Percentiles rank a stretch among this genome's conserved stretches.
Conservation (phyloP, 2,888 invertebrate species). For the Nezara viridula region DNA sequence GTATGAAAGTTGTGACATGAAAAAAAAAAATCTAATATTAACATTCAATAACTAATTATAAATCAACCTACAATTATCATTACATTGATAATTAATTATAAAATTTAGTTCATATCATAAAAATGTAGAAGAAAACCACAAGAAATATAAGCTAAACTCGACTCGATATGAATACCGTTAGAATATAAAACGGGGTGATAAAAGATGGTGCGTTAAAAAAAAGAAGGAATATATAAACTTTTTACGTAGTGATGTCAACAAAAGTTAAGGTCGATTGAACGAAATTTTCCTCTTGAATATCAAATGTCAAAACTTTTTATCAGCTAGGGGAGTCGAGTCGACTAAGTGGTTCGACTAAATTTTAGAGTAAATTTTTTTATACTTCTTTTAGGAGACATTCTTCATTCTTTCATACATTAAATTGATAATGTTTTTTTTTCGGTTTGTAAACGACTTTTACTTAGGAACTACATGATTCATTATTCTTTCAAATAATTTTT, state of each 20-base stretch:
- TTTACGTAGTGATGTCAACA: neutral
- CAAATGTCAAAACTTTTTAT: conserved; percentile 36
- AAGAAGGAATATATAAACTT: neutral
- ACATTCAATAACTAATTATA: too few relatives aligned
- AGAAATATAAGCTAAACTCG: neutral
- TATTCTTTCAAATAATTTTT: too few relatives aligned
- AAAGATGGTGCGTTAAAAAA: neutral
- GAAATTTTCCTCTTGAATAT: conserved; percentile 9
- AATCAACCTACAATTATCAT: too few relatives aligned
- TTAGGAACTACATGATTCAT: too few relatives aligned
- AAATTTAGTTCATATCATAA: neutral
- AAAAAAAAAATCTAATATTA: too few relatives aligned
- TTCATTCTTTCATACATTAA: neutral
- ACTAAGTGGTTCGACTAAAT: neutral
- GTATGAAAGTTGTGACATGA: too few relatives aligned
- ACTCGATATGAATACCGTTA: neutral
- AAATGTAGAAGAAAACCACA: neutral
- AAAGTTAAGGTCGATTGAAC: conserved; percentile 6
- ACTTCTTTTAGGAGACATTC: neutral
- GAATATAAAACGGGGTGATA: neutral
- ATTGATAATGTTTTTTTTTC: neutral
- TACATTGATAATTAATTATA: neutral
- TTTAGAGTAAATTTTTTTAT: neutral
- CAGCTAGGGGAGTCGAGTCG: neutral
- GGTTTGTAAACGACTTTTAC: neutral